Percentiles rank a stretch among this genome's conserved stretches.
These are phyloP conservation scores for Parotocinclus haroldoi DNA, from an alignment of 2,797 vertebrate species.

Conservation along the genomic window DNA sequence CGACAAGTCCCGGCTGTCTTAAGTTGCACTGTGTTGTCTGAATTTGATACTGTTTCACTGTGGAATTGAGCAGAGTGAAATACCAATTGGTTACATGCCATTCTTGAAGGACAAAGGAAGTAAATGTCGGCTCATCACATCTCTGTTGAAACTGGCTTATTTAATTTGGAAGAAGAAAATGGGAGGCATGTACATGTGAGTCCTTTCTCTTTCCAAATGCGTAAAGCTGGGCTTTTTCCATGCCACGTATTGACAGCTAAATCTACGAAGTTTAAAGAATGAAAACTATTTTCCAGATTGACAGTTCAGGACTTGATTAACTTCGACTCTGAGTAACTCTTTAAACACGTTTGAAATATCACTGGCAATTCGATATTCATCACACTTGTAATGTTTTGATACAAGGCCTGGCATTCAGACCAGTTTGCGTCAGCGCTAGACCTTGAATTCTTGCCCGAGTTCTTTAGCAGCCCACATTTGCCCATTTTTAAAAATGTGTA, in stretches of 20 bases:
- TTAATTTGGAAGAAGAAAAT: slow-evolving; percentile 14
- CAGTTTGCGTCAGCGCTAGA: slow-evolving; percentile 23
- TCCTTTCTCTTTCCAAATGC: too few species aligned
- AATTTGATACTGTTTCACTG: slow-evolving; percentile 33
- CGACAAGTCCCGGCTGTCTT: slow-evolving; percentile 6
- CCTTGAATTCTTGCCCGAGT: slow-evolving; percentile 11
- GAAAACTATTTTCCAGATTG: too few species aligned
- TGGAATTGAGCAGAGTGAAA: slow-evolving; percentile 33
- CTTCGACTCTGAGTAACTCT: too few species aligned
- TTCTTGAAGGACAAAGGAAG: slow-evolving; percentile 34
- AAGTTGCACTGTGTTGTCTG: slow-evolving; percentile 28
- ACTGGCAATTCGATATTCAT: too few species aligned
- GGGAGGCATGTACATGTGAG: not conserved
- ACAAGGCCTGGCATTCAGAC: not conserved
- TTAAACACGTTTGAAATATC: too few species aligned
- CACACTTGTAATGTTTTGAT: not conserved
- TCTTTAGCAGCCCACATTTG: not conserved
- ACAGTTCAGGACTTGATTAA: too few species aligned
- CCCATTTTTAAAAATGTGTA: not conserved
- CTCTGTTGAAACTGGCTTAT: slow-evolving; percentile 6
- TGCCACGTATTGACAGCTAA: not conserved
- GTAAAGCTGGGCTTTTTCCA: too few species aligned
- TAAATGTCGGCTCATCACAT: slow-evolving; percentile 16
- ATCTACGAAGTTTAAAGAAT: not conserved
- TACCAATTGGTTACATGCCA: slow-evolving; percentile 33